phyloP scores from a whole-genome alignment of 2,113 vertebrate genomes.

The Prunella himalayana region DNA sequence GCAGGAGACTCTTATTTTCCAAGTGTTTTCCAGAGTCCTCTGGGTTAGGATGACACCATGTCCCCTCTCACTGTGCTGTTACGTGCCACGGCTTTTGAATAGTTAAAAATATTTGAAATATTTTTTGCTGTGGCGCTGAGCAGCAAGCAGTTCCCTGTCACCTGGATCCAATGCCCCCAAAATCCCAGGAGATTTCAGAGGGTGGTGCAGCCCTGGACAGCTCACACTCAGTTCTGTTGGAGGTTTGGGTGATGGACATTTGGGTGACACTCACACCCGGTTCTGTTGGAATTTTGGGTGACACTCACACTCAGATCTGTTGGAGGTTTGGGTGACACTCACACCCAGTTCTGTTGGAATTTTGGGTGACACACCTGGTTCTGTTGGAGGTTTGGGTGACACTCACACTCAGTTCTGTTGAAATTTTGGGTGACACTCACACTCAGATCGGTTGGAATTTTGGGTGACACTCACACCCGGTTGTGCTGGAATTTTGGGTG shows the following conservation, averaged over 20 bases:
- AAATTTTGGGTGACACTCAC: background rate
- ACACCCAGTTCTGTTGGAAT: rapidly evolving
- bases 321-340: background rate
- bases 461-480: rapidly evolving
- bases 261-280: rapidly evolving
- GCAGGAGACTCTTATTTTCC: background rate
- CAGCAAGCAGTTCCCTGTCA: background rate
- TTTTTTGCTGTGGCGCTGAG: background rate
- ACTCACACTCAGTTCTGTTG: rapidly evolving
- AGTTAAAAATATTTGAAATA: background rate
- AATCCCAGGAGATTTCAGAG: background rate
- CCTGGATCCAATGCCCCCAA: rapidly evolving
- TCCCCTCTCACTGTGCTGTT: background rate
- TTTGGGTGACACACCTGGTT: rapidly evolving
- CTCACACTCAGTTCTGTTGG: background rate
- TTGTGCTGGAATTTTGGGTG: background rate
- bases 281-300: rapidly evolving
- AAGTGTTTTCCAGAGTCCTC: too few relatives aligned
- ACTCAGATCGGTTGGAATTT: rapidly evolving
- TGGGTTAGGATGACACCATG: rapidly evolving
- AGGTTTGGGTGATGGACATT: background rate
- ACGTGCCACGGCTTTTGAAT: rapidly evolving
- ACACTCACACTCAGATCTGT: background rate
- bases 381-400: background rate
- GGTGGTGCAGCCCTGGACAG: background rate